Base-by-base conservation (phyloP, 1,140 invertebrate genomes). In the Papilio xuthus region DNA sequence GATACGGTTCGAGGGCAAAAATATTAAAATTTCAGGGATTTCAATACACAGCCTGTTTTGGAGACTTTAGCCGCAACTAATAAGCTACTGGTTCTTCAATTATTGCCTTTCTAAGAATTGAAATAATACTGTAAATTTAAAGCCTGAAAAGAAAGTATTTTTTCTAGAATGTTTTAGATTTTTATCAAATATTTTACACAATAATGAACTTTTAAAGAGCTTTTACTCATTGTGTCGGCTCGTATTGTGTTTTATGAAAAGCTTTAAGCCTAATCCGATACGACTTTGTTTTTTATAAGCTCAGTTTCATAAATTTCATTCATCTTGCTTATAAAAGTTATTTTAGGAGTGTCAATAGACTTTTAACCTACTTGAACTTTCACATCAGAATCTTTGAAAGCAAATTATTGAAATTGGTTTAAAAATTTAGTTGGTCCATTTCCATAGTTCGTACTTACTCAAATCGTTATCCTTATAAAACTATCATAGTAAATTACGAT, bases 211-310 rank as follows among this genome's bases (percentile, higher is more conserved):
- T 67, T 28, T 28, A 28, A 32, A 67, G 26, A 67, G 60, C 60
- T 67, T 60, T 67, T 67, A 28, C 60, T 60, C 20, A 28, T 67
- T 67, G 60, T 63, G 60, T 63, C 60, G 6, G 23, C 60, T 63
- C 26, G 26, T 28, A 63, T 63, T 63, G 60, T 67, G 26, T 67
- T 67, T 67, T 9, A 56, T 15, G 60, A 67, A 63, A 67, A 67
- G 26, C 60, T 28, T 67, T 28, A 67, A 32, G 26, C 15, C 26
- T 67, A 32, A 67, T 67, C 60, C 26, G 60, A 32, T 67, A 67
- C 32, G 26, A 67, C 60, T 28, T 67, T 67, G 26, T 32, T 67
- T 67, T 60, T 67, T 67, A 60, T 67, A 67, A 32, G 10, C 60
- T 28, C 60, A 67, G 13, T 13, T 67, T 6, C 26, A 32, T 28